Percentiles rank a stretch among this genome's conserved stretches.
Evolutionary conservation across 2,888 invertebrate species (phyloP).

Genomic region (Meiosimyza decipiens): DNA sequence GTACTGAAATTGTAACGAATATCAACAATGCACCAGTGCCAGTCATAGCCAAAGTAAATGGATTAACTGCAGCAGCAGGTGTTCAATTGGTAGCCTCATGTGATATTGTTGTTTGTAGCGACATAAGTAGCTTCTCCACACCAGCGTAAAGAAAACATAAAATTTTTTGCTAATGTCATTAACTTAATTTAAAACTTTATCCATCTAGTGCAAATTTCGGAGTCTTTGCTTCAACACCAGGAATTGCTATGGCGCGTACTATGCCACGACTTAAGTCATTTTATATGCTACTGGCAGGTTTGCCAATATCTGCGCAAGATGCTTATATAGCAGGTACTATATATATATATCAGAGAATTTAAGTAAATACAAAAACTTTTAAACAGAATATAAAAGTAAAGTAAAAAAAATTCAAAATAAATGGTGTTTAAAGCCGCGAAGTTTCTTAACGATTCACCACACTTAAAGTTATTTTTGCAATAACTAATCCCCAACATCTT

Average conservation of each 20-base stretch:
- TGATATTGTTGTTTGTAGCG: constrained; percentile 88
- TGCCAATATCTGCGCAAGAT: constrained; percentile 82
- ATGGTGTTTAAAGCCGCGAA: no score
- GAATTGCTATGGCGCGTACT: constrained; percentile 85
- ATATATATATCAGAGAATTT: no score
- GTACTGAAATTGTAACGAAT: constrained; percentile 81
- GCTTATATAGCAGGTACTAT: constrained; percentile 73
- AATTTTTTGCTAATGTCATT: no score
- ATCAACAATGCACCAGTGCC: constrained; percentile 86
- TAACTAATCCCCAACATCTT: no score
- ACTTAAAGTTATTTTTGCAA: no score
- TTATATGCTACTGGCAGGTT: constrained; percentile 93
- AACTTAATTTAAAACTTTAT: no score
- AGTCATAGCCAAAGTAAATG: constrained; percentile 82
- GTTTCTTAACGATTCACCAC: no score
- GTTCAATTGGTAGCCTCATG: constrained; percentile 94
- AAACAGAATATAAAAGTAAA: no score
- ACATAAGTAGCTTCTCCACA: constrained; percentile 84
- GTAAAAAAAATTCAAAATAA: no score
- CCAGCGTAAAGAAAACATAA: constrained; percentile 54
- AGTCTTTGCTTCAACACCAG: constrained; percentile 96
- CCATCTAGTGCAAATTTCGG: constrained; percentile 85
- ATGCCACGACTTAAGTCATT: constrained; percentile 84
- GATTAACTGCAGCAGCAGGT: constrained; percentile 80
- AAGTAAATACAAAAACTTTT: no score